Conservation (phyloP, 2,113 vertebrate genomes). For the Oncorhynchus clarkii region DNA sequence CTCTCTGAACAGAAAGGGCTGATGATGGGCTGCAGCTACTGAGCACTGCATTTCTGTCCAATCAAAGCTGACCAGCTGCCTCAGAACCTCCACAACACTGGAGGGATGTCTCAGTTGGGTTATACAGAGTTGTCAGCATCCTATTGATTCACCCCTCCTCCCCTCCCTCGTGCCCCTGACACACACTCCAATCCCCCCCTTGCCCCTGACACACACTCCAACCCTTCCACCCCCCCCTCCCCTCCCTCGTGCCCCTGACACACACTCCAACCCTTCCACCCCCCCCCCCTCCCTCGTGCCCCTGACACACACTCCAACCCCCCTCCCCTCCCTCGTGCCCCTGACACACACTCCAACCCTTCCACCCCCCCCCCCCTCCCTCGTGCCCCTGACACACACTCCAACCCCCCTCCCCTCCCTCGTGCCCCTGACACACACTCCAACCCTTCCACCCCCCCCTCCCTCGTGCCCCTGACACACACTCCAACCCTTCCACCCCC, state of each 20-base stretch:
- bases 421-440: too few relatives aligned
- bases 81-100: neutral
- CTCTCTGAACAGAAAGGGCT: too few relatives aligned
- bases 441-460: too few relatives aligned
- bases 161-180: neutral
- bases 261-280: neutral
- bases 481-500: too few relatives aligned
- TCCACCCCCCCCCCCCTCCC: neutral
- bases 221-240: neutral
- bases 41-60: too few relatives aligned
- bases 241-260: neutral
- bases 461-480: too few relatives aligned
- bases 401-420: too few relatives aligned
- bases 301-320: neutral
- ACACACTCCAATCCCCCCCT: neutral
- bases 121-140: constrained; percentile 17
- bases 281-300: neutral
- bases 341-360: neutral
- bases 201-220: neutral
- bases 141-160: neutral
- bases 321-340: neutral
- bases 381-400: too few relatives aligned
- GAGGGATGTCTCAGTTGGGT: constrained; percentile 8
- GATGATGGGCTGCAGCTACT: too few relatives aligned
- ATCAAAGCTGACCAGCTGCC: too few relatives aligned